Evolutionary conservation across 1,140 invertebrate genomes (phyloP).

Genomic region (Drosophila bipectinata): DNA sequence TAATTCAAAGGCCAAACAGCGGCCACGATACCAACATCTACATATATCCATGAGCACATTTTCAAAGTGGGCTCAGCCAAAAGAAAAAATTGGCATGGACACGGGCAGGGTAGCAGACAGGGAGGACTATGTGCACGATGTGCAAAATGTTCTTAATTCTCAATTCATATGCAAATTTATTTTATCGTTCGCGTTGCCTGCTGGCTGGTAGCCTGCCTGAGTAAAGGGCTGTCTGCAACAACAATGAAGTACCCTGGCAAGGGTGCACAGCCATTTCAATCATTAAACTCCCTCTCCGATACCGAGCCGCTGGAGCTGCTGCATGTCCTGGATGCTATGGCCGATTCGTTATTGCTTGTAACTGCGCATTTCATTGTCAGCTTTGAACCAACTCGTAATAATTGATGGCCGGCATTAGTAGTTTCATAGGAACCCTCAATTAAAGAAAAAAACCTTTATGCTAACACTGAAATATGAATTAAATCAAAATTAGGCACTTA

Average conservation of each 20-base stretch:
- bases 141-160: slow-evolving; percentile 82
- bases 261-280: slow-evolving; percentile 49
- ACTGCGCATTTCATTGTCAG: slow-evolving; percentile 54
- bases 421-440: background rate
- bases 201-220: slow-evolving; percentile 22
- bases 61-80: slow-evolving; percentile 30
- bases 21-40: slow-evolving; percentile 68
- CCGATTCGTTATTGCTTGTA: slow-evolving; percentile 68
- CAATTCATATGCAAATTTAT: slow-evolving; percentile 83
- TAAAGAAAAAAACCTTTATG: background rate
- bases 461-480: no score
- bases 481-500: no score
- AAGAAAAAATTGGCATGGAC: slow-evolving; percentile 8
- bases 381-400: slow-evolving; percentile 45
- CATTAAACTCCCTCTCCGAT: slow-evolving; percentile 16
- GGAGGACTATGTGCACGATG: slow-evolving; percentile 53
- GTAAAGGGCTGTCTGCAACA: slow-evolving; percentile 65
- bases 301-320: background rate
- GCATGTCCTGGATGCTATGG: slow-evolving; percentile 14
- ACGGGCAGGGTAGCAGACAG: background rate
- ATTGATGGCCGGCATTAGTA: slow-evolving; percentile 65
- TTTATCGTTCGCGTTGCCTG: slow-evolving; percentile 68
- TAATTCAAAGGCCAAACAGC: slow-evolving; percentile 80
- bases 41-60: slow-evolving; percentile 1
- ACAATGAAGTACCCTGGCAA: slow-evolving; percentile 67